A percentile compares a stretch with the other conserved stretches of the same genome.
Conservation (phyloP, 2,888 invertebrate genomes). For the Rugalucina vietnamica region DNA sequence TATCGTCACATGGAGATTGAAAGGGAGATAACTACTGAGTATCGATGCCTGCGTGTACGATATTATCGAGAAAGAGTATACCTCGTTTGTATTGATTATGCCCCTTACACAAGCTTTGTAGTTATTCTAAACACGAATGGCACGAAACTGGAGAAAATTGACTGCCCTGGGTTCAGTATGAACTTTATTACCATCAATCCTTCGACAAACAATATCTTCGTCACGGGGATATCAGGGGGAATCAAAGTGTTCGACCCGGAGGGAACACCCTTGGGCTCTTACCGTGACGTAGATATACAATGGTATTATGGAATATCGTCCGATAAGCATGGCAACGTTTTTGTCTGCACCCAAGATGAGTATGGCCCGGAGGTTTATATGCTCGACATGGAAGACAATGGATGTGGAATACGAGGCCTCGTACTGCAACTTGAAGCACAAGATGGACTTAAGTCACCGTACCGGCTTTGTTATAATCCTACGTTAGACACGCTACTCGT, state of each 20-base stretch:
- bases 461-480: not conserved
- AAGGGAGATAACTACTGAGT: not conserved
- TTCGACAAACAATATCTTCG: not conserved
- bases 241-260: not conserved
- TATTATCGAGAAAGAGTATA: not conserved
- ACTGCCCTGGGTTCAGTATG: not conserved
- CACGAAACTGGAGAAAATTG: not conserved
- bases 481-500: not conserved
- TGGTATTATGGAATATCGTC: not conserved
- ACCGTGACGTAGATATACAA: constrained; percentile 1
- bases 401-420: not conserved
- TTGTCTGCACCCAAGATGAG: not conserved
- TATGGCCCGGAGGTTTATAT: not conserved
- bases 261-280: not conserved
- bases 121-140: not conserved
- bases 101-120: not conserved
- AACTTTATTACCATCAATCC: not conserved
- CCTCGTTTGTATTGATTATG: not conserved
- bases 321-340: not conserved
- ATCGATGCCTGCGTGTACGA: not conserved
- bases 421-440: not conserved
- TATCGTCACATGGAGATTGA: constrained; percentile 2
- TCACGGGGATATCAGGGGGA: not conserved
- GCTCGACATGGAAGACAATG: not conserved
- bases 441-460: not conserved